phyloP scores from a whole-genome alignment of 2,113 vertebrate species.

The Geococcyx californianus region DNA sequence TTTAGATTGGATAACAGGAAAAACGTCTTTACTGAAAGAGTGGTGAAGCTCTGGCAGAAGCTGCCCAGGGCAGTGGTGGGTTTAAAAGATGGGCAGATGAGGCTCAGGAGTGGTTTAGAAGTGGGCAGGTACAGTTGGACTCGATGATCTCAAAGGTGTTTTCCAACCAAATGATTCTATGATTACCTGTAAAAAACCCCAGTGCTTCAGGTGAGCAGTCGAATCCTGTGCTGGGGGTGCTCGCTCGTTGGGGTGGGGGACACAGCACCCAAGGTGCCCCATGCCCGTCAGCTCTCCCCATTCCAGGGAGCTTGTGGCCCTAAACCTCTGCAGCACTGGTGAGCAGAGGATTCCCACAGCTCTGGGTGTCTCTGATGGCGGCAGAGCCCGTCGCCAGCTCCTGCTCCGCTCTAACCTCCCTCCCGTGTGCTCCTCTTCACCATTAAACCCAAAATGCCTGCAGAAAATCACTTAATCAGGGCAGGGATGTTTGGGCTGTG shows the following conservation, averaged over 20 bases:
- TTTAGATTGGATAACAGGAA: too few relatives aligned
- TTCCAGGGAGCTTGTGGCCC: too few relatives aligned
- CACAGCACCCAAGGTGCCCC: background rate
- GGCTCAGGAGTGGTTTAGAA: too few relatives aligned
- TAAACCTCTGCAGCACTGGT: rapidly evolving
- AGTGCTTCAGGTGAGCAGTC: rapidly evolving
- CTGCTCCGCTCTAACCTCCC: background rate
- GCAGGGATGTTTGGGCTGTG: background rate
- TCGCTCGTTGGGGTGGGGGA: background rate
- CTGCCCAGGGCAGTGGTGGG: too few relatives aligned
- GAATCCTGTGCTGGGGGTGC: background rate
- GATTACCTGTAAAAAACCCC: background rate
- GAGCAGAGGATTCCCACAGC: background rate
- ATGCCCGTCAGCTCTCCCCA: too few relatives aligned
- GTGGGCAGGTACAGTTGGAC: too few relatives aligned
- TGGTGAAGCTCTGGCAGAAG: too few relatives aligned
- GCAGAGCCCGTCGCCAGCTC: rapidly evolving
- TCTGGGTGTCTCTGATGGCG: background rate
- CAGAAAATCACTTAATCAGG: background rate
- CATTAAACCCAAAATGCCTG: background rate
- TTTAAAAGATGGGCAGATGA: too few relatives aligned
- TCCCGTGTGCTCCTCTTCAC: background rate
- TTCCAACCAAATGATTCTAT: too few relatives aligned
- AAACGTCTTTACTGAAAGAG: too few relatives aligned
- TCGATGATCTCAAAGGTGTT: too few relatives aligned